Conservation (phyloP, 2,797 vertebrate species). For the Chaunax sp. region DNA sequence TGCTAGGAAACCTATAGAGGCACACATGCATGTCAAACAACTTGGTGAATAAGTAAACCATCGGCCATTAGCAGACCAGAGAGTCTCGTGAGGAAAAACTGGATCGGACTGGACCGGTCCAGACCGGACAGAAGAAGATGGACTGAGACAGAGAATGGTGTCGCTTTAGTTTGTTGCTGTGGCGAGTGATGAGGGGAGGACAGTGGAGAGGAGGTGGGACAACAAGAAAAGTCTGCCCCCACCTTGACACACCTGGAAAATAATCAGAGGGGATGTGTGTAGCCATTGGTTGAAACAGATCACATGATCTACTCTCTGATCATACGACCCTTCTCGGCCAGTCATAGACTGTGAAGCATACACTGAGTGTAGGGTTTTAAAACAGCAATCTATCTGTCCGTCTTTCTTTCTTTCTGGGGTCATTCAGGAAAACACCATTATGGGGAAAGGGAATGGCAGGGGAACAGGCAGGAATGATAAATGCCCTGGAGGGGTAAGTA, state of each 20-base stretch:
- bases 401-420: slow-evolving; percentile 13
- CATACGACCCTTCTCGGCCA: slow-evolving; percentile 1
- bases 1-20: slow-evolving; percentile 80
- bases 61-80: slow-evolving; percentile 30
- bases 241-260: slow-evolving; percentile 25
- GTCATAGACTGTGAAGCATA: slow-evolving; percentile 21
- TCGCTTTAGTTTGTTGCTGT: slow-evolving; percentile 25
- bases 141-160: slow-evolving; percentile 16
- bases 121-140: slow-evolving; percentile 15
- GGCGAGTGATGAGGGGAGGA: slow-evolving; percentile 24
- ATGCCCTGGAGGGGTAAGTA: slow-evolving; percentile 45
- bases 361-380: slow-evolving; percentile 11
- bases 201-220: slow-evolving; percentile 30
- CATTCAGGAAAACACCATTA: slow-evolving; percentile 53
- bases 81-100: slow-evolving; percentile 49
- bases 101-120: slow-evolving; percentile 25
- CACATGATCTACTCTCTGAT: slow-evolving; percentile 17
- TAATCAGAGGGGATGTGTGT: not conserved
- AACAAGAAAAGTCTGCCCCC: slow-evolving; percentile 39
- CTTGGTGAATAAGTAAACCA: slow-evolving; percentile 53
- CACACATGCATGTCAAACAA: slow-evolving; percentile 78
- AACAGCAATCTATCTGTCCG: slow-evolving; percentile 1
- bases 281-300: slow-evolving; percentile 20
- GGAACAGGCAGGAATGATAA: slow-evolving; percentile 31
- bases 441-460: slow-evolving; percentile 62